Evolutionary conservation across 2,797 vertebrate genomes (phyloP).

Genomic region (Ptychobarbus kaznakovi): DNA sequence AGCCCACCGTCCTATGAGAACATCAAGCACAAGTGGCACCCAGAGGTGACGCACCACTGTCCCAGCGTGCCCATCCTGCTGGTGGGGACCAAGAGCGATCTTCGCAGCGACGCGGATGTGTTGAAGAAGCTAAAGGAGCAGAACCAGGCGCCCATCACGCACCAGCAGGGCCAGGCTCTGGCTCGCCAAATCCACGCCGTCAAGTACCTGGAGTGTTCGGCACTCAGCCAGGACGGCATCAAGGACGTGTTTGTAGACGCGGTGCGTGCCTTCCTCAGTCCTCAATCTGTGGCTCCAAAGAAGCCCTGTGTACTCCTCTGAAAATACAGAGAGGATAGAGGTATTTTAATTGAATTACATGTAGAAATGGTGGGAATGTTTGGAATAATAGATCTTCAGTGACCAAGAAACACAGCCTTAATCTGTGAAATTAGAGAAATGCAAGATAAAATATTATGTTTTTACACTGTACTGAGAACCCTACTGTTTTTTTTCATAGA

Average conservation of each 20-base stretch:
- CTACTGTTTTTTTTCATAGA: not conserved
- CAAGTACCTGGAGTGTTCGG: conserved; percentile 91
- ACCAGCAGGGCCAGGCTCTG: conserved; percentile 83
- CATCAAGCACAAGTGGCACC: conserved; percentile 85
- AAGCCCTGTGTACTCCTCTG: conserved; percentile 87
- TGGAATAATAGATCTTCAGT: conserved; percentile 2
- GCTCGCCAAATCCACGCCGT: conserved; percentile 87
- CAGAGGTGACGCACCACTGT: conserved; percentile 87
- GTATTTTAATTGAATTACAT: conserved; percentile 44
- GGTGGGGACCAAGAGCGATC: conserved; percentile 91
- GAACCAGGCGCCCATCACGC: conserved; percentile 84
- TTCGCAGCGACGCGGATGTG: conserved; percentile 82
- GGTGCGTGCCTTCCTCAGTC: conserved; percentile 86
- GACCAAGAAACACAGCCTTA: conserved; percentile 36
- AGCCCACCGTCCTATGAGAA: conserved; percentile 82
- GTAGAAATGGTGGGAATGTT: conserved; percentile 41
- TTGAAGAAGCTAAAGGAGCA: conserved; percentile 92
- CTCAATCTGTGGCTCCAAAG: conserved; percentile 74
- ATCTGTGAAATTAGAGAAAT: conserved; percentile 37
- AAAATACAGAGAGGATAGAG: conserved; percentile 54
- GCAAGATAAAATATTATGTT: conserved; percentile 4
- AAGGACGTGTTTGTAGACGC: conserved; percentile 88
- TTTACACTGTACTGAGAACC: conserved; percentile 12
- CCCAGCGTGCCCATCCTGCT: conserved; percentile 87
- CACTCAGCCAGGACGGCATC: conserved; percentile 89